Evolutionary conservation across 2,797 vertebrate species (phyloP).

Genomic region (Squalus acanthias): DNA sequence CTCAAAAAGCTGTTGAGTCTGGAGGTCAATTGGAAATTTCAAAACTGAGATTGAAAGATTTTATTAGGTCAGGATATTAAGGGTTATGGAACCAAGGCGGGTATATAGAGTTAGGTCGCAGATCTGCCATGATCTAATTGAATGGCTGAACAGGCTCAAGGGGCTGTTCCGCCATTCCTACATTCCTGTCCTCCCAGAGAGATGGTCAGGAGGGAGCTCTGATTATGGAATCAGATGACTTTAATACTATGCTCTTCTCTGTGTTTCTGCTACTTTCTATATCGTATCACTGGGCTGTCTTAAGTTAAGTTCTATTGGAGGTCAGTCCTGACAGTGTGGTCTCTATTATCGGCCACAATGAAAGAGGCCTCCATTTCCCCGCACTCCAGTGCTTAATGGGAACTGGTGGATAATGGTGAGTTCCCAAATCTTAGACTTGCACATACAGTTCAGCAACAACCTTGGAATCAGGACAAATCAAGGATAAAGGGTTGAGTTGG

Average conservation of each 20-base stretch:
- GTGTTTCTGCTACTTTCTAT: not conserved
- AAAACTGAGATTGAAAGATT: not conserved
- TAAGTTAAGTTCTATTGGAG: not conserved
- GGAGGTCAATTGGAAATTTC: not conserved
- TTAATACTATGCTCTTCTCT: not conserved
- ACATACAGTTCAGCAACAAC: too few species aligned
- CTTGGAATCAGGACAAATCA: too few species aligned
- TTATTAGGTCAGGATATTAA: not conserved
- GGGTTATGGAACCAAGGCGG: not conserved
- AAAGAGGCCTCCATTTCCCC: too few species aligned
- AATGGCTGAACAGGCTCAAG: not conserved
- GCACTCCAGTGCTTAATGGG: too few species aligned
- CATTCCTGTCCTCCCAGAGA: not conserved
- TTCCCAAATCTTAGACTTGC: too few species aligned
- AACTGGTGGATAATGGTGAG: too few species aligned
- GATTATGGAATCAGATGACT: not conserved
- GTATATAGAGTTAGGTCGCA: not conserved
- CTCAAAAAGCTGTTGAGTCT: not conserved
- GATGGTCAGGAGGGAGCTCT: not conserved
- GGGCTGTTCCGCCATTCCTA: not conserved
- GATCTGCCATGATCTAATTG: not conserved
- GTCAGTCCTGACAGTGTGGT: not conserved
- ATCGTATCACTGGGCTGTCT: not conserved
- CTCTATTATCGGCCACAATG: too few species aligned
- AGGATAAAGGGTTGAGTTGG: not conserved